These are phyloP conservation scores for Nipponacmea schrenckii DNA, from an alignment of 2,888 invertebrate genomes.

Conservation along the genomic window DNA sequence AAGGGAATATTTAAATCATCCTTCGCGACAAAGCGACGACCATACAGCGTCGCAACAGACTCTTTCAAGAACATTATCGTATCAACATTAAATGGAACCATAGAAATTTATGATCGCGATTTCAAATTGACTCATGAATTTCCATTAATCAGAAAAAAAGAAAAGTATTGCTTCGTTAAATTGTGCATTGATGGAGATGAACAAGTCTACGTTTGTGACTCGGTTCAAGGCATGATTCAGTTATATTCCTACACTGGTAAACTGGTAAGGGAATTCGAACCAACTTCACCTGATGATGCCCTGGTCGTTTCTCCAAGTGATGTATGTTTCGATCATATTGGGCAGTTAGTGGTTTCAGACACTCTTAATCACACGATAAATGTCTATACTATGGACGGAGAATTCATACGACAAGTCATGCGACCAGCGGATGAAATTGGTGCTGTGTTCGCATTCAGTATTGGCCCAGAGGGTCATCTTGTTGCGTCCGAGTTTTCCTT, in stretches of 20 bases:
- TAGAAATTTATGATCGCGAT: slow-evolving; percentile 51
- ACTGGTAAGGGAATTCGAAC: slow-evolving; percentile 48
- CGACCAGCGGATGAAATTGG: slow-evolving; percentile 59
- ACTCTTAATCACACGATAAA: slow-evolving; percentile 57
- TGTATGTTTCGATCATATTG: slow-evolving; percentile 49
- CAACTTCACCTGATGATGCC: slow-evolving; percentile 42
- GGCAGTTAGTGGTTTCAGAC: slow-evolving; percentile 57
- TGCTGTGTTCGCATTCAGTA: slow-evolving; percentile 50
- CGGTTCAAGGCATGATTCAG: slow-evolving; percentile 43
- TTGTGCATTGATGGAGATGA: slow-evolving; percentile 46
- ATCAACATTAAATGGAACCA: slow-evolving; percentile 39
- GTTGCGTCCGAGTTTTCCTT: slow-evolving; percentile 55
- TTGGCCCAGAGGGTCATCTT: slow-evolving; percentile 63
- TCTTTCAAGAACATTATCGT: slow-evolving; percentile 50
- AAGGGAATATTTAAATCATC: slow-evolving; percentile 47
- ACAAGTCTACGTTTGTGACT: slow-evolving; percentile 57
- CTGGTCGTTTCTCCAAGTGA: slow-evolving; percentile 52
- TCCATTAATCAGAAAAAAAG: slow-evolving; percentile 5
- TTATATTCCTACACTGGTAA: slow-evolving; percentile 51
- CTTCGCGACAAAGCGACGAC: slow-evolving; percentile 44
- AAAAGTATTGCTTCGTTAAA: slow-evolving; percentile 31
- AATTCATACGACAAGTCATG: slow-evolving; percentile 46
- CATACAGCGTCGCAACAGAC: slow-evolving; percentile 53
- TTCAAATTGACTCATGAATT: slow-evolving; percentile 42
- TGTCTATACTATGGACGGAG: slow-evolving; percentile 56